Base-by-base conservation (phyloP, 2,888 invertebrate species). In the Hirtodrosophila cameraria region DNA sequence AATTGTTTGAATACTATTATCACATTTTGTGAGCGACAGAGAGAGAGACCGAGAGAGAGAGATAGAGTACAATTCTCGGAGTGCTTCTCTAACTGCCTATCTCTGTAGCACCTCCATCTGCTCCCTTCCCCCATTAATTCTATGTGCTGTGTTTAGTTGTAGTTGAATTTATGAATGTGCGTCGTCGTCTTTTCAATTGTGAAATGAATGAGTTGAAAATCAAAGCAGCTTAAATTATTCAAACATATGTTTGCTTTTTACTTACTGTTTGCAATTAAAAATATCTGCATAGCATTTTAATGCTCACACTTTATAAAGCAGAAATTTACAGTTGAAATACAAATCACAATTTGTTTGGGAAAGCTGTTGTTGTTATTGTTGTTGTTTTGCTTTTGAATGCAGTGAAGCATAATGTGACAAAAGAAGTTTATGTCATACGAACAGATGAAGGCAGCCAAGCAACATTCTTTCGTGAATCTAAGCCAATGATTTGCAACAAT, bases 1-100 rank as follows among this genome's bases (percentile, higher is more conserved):
- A 80, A 80, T 84, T 80, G 83, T 82, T 81, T 85, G 73, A 72
- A 66, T 82, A 79, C 84, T 82, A 85, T 85, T 80, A 85, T 85
- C 83, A 82, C 82, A 85, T 78, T 81, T 54, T 54, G 50, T 50
- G 61, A 61, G 58, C 39, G 60, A 30, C 38, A 43, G 30, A 35
- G 27, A 27, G 46, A 20, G 20, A 38, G 38, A 18, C 18, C 9
- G 25, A 11, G 36, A n/a, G 13, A 12, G 33, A 38, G 13, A 13
- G 43, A 31, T 35, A 27, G 16, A 25, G 20, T 9, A 27, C 12
- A 31, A 8, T 46, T 52, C 33, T 38, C 35, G n/a, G 36, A 27
- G 31, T 11, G 33, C 30, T 45, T 39, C 67, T 69, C 43, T 25
- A 31, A 39, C 42, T 18, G 48, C 48, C 67, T 69, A 49, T 69